These are phyloP conservation scores for Donacobius atricapilla DNA, from an alignment of 2,113 vertebrate species.

Conservation along the genomic window DNA sequence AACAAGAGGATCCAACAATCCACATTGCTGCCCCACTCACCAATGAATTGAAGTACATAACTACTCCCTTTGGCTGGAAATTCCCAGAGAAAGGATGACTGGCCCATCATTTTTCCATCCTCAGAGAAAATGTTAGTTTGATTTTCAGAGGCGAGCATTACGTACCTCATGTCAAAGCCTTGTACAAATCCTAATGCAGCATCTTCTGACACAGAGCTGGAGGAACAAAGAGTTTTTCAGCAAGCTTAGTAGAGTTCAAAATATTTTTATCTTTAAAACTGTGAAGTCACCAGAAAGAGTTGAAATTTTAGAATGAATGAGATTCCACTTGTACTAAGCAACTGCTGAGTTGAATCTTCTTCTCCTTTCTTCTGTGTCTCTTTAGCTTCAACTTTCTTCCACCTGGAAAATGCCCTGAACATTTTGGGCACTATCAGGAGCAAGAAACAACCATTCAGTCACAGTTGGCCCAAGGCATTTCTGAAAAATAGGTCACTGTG, in stretches of 20 bases:
- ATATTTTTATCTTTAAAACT: not conserved
- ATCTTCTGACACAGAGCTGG: not conserved
- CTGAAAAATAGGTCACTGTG: not conserved
- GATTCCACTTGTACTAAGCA: not conserved
- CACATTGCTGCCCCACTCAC: rapidly evolving
- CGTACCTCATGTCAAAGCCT: not conserved
- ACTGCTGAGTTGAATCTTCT: not conserved
- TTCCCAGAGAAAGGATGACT: not conserved
- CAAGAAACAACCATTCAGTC: not conserved
- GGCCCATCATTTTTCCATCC: not conserved
- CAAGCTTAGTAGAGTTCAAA: not conserved
- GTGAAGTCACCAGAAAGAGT: not conserved
- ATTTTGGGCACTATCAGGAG: not conserved
- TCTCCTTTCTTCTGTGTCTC: not conserved
- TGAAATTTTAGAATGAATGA: not conserved
- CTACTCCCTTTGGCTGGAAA: not conserved
- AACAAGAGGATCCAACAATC: not conserved
- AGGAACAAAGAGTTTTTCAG: not conserved
- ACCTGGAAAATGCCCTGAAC: not conserved
- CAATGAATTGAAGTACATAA: not conserved
- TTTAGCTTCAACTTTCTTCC: not conserved
- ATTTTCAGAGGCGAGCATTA: not conserved
- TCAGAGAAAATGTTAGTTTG: not conserved
- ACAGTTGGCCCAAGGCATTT: not conserved
- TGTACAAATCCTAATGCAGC: not conserved